Evolutionary conservation across 2,113 vertebrate genomes (phyloP), one percentile per base, ranked within the genome.

Genomic region (Eulemur macaco): DNA sequence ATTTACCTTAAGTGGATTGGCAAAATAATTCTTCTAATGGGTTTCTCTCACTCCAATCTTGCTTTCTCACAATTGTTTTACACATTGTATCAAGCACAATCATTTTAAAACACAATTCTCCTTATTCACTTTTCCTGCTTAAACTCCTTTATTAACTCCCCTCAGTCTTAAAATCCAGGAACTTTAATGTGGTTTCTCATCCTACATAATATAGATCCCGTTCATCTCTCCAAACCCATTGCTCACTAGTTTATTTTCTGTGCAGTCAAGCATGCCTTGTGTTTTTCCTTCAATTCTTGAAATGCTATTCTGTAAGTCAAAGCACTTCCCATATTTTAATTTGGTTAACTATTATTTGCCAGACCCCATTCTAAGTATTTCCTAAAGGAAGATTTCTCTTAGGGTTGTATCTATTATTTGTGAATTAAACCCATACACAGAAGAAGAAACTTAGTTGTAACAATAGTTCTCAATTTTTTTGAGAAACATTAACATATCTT

Each of bases 241-340:
- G 3, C 12, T 82, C 3, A 63, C 0, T 1, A 56, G 1, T 71
- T 54, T 86, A 54, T 81, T 77, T 94, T 29, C 66, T 83, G 8
- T 3, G 8, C 20, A 73, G 0, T 86, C 15, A 82, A 91, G 68
- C 13, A 31, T 68, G 12, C 1, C 4, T 45, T 0, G 0, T 21
- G 1, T 63, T 78, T 3, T 81, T 92, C 7, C 45, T 37, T 7
- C 3, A 34, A 4, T 1, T 93, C 34, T 92, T 71, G 76, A 84
- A 45, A 71, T 82, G 31, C 4, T 89, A 13, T 74, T 74, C 8
- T 60, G 73, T 29, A 68, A 86, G 58, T 2, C 15, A 90, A 89
- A 77, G 3, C 1, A 63, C 1, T 83, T 9, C 20, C 17, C 2
- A 10, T 25, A 25, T 84, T 84, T 92, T 92, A 17, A 84, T 68